Percentiles rank a stretch among this genome's conserved stretches.
Conservation (phyloP, 2,113 vertebrate genomes). For the Marmota flaviventris region DNA sequence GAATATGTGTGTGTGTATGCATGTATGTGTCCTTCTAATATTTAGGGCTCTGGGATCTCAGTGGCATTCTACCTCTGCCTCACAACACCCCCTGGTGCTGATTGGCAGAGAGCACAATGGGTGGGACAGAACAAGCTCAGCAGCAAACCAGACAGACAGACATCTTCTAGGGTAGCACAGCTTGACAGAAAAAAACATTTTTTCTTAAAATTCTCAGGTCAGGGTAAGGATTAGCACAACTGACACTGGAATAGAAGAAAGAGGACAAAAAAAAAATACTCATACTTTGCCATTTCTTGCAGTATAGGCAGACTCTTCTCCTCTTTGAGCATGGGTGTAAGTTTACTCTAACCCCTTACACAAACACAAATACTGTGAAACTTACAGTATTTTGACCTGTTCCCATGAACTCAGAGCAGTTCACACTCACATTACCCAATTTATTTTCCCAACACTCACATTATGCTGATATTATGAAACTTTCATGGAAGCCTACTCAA, state of each 20-base stretch:
- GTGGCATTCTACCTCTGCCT: not conserved
- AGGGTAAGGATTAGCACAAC: slow-evolving; percentile 70
- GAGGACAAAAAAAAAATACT: slow-evolving; percentile 61
- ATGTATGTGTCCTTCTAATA: not conserved
- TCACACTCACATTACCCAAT: slow-evolving; percentile 64
- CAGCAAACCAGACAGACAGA: slow-evolving; percentile 44
- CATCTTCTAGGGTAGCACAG: slow-evolving; percentile 67
- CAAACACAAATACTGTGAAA: slow-evolving; percentile 63
- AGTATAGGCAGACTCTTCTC: not conserved
- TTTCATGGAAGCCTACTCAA: slow-evolving; percentile 59
- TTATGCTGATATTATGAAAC: slow-evolving; percentile 69
- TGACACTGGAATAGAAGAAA: slow-evolving; percentile 50
- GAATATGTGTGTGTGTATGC: not conserved
- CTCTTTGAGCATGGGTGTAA: not conserved
- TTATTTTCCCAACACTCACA: slow-evolving; percentile 70
- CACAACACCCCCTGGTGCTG: slow-evolving; percentile 30
- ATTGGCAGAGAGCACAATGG: slow-evolving; percentile 71
- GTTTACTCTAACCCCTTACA: slow-evolving; percentile 34
- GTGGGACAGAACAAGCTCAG: slow-evolving; percentile 44
- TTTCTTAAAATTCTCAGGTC: slow-evolving; percentile 78
- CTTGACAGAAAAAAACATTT: slow-evolving; percentile 72
- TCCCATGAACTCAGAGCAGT: slow-evolving; percentile 66
- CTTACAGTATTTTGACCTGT: slow-evolving; percentile 60
- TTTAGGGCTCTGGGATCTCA: not conserved
- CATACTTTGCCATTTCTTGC: not conserved